Evolutionary conservation across 2,797 vertebrate species (phyloP).

Genomic region (Acrossocheilus fasciatus): DNA sequence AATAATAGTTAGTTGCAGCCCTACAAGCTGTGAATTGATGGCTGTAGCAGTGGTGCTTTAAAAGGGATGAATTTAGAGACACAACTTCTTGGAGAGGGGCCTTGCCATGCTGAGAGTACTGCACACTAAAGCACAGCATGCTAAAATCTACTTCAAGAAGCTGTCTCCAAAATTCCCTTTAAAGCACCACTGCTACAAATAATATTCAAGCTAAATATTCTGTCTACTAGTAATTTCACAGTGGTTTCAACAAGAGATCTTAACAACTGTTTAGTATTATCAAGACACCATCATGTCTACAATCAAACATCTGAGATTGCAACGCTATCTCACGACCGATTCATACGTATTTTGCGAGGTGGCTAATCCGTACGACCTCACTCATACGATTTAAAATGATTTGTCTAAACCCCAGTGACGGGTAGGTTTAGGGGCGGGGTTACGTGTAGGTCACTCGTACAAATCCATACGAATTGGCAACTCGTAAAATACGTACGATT

Average conservation of each 20-base stretch:
- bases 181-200: not conserved
- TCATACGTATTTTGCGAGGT: no score
- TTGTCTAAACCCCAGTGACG: no score
- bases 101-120: constrained; percentile 1
- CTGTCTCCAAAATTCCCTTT: not conserved
- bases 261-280: not conserved
- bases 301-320: not conserved
- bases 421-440: no score
- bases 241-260: not conserved
- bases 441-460: no score
- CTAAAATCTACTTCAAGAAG: constrained; percentile 2
- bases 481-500: no score
- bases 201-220: not conserved
- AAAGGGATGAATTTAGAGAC: constrained; percentile 1
- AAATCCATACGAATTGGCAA: no score
- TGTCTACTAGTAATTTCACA: not conserved
- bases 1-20: not conserved
- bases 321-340: no score
- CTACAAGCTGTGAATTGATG: not conserved
- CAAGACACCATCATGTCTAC: not conserved
- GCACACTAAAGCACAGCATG: constrained; percentile 8
- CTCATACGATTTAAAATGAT: no score
- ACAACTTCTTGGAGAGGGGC: not conserved
- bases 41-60: not conserved
- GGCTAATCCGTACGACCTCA: no score